Evolutionary conservation across 2,888 invertebrate species (phyloP).

Genomic region (Octodonta nipae): DNA sequence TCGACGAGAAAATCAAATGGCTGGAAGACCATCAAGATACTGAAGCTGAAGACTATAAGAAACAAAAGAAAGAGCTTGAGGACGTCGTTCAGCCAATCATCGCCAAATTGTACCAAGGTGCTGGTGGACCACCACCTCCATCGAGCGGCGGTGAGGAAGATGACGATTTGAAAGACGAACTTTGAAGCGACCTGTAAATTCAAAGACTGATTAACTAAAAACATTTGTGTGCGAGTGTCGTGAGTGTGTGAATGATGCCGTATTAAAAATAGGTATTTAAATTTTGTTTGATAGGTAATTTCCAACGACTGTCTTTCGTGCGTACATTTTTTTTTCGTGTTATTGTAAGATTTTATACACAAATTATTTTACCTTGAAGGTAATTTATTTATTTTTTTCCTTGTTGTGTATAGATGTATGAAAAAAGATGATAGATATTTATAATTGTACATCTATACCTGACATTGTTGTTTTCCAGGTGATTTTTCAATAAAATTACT

Average conservation of each 20-base stretch:
- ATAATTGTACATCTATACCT: not conserved
- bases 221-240: not conserved
- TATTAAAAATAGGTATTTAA: not conserved
- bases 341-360: conserved; percentile 1
- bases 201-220: not conserved
- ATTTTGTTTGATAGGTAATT: no score
- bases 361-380: conserved; percentile 3
- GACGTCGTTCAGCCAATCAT: conserved; percentile 94
- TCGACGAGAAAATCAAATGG: conserved; percentile 96
- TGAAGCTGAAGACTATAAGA: conserved; percentile 72
- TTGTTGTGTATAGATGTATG: not conserved
- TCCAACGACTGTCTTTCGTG: no score
- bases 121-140: conserved; percentile 53
- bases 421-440: not conserved
- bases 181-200: conserved; percentile 38
- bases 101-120: conserved; percentile 83
- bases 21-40: conserved; percentile 88
- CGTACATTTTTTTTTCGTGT: conserved; percentile 1
- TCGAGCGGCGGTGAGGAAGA: conserved; percentile 55
- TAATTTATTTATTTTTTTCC: conserved; percentile 3
- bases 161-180: conserved; percentile 72
- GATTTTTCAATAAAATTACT: conserved; percentile 1
- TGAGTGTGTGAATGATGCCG: not conserved
- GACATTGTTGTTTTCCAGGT: not conserved
- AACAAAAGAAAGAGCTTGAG: conserved; percentile 89